Evolutionary conservation across 2,888 invertebrate species (phyloP).

Genomic region (Elysia crispata): DNA sequence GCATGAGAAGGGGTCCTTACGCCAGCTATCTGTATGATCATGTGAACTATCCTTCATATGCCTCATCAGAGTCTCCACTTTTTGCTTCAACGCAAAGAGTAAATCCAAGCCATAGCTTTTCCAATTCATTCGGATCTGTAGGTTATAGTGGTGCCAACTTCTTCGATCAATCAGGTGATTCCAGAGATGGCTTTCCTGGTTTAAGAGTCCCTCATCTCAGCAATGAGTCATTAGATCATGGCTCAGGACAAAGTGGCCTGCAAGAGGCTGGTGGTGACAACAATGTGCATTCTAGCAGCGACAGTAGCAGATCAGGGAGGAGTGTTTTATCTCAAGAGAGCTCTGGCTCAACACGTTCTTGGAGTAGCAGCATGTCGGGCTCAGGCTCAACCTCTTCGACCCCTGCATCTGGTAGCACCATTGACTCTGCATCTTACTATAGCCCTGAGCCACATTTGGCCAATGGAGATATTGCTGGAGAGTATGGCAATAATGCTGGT

Average conservation of each 20-base stretch:
- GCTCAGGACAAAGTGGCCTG: too few species aligned
- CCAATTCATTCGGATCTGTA: neutral
- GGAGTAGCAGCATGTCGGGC: constrained; percentile 14
- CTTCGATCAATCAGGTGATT: neutral
- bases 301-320: neutral
- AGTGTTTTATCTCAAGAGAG: constrained; percentile 12
- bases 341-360: constrained; percentile 14
- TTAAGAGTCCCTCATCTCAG: too few species aligned
- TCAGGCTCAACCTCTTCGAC: neutral
- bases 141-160: constrained; percentile 5
- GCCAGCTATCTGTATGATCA: constrained; percentile 46
- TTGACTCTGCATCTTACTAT: neutral
- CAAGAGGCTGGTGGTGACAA: too few species aligned
- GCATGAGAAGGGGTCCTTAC: constrained; percentile 44
- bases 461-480: neutral
- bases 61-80: constrained; percentile 25
- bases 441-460: neutral
- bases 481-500: neutral
- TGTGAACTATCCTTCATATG: constrained; percentile 26
- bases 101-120: constrained; percentile 25
- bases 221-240: too few species aligned
- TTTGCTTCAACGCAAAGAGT: constrained; percentile 17
- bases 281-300: neutral
- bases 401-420: neutral
- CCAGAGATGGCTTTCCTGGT: too few species aligned